Conservation (phyloP, 2,888 invertebrate genomes). For the Cacoxenus indagator region DNA sequence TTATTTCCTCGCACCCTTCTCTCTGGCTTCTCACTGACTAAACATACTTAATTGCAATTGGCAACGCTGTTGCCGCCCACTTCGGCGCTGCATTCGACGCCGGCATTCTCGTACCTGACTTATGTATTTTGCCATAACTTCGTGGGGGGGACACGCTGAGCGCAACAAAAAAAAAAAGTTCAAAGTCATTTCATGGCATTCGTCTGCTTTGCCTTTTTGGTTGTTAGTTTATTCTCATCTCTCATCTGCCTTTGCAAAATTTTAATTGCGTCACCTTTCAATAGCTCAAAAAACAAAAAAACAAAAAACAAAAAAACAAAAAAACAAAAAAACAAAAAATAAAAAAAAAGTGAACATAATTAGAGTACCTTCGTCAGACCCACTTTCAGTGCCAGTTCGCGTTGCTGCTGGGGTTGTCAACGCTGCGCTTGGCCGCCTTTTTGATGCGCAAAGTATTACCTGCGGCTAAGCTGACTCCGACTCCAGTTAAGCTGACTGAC, state of each 20-base stretch:
- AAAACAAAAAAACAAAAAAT: no score
- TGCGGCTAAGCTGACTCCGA: background rate
- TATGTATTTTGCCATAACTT: no score
- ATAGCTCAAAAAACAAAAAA: no score
- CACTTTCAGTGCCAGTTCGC: background rate
- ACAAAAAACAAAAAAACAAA: no score
- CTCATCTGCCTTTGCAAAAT: conserved; percentile 3
- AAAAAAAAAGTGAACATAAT: no score
- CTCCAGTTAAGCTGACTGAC: background rate
- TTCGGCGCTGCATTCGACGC: background rate
- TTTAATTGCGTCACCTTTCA: conserved; percentile 25
- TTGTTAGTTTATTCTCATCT: background rate
- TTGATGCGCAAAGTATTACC: conserved; percentile 21
- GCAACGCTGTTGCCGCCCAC: no score
- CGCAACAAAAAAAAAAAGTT: background rate
- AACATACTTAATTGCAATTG: no score
- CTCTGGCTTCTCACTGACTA: no score
- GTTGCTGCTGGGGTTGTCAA: conserved; percentile 20
- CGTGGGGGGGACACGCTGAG: conserved; percentile 9
- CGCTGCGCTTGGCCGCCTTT: conserved; percentile 28
- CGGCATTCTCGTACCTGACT: background rate
- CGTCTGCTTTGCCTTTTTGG: background rate
- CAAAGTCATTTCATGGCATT: no score
- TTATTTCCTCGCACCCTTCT: no score
- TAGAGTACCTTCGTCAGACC: no score